These are phyloP conservation scores for Oreocharis arfaki DNA, from an alignment of 2,113 vertebrate genomes.

Conservation along the genomic window DNA sequence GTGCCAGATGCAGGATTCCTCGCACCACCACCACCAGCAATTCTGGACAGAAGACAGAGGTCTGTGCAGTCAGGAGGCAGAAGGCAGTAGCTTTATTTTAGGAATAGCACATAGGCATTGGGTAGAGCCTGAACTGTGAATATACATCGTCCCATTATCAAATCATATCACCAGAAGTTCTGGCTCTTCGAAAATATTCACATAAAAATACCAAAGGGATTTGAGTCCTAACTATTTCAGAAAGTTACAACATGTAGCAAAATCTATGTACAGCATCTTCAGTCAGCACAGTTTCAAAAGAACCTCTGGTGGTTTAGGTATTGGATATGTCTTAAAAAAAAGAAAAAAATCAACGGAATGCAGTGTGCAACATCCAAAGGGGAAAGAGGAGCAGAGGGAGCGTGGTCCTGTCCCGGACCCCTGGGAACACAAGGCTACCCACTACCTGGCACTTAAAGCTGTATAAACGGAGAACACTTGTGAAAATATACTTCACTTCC, in stretches of 20 bases:
- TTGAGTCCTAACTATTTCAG: background rate
- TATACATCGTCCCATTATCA: background rate
- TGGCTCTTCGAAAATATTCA: constrained; percentile 36
- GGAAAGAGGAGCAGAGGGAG: background rate
- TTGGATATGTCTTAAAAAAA: background rate
- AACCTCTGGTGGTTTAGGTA: background rate
- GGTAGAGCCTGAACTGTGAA: background rate
- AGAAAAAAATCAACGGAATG: background rate
- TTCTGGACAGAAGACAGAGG: background rate
- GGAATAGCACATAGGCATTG: background rate
- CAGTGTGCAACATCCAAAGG: background rate
- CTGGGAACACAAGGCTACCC: background rate
- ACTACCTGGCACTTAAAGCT: constrained; percentile 55
- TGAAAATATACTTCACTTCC: background rate
- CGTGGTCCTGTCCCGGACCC: background rate
- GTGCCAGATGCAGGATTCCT: background rate
- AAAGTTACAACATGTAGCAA: constrained; percentile 23
- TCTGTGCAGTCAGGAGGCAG: background rate
- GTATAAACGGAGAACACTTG: background rate
- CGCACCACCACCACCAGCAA: background rate
- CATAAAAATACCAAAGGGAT: constrained; percentile 47
- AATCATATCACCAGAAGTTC: background rate
- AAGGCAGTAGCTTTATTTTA: constrained; percentile 61
- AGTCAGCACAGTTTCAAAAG: background rate
- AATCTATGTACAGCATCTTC: constrained; percentile 47